Conservation (phyloP, 2,888 invertebrate species). For the Noctua comes region DNA sequence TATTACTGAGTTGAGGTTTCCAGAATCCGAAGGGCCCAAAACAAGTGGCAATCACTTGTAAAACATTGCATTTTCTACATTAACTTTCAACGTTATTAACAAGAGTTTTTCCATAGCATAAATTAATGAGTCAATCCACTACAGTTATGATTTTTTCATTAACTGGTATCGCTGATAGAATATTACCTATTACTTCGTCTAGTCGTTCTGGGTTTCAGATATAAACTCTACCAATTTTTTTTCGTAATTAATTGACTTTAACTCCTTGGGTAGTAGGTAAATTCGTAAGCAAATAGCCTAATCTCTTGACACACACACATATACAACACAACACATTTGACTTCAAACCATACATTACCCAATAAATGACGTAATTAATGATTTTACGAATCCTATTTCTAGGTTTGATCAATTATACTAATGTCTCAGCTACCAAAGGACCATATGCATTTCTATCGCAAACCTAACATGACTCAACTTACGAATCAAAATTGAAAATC, state of each 20-base stretch:
- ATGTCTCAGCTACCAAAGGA: not conserved
- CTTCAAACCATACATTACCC: constrained; percentile 1
- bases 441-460: not conserved
- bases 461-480: constrained; percentile 15
- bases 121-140: not conserved
- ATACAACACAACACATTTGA: not conserved
- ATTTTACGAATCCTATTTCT: not conserved
- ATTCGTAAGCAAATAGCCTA: not conserved
- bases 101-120: not conserved
- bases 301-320: too few relatives aligned
- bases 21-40: too few relatives aligned
- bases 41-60: too few relatives aligned
- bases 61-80: too few relatives aligned
- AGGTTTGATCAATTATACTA: not conserved
- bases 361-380: not conserved
- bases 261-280: too few relatives aligned
- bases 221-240: not conserved
- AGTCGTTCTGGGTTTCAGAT: not conserved
- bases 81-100: too few relatives aligned
- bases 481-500: constrained; percentile 10
- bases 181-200: not conserved
- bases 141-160: not conserved
- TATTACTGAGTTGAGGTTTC: too few relatives aligned
- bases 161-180: not conserved
- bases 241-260: too few relatives aligned